Base-by-base conservation (phyloP, 1,140 invertebrate genomes). In the Heliconius congener region DNA sequence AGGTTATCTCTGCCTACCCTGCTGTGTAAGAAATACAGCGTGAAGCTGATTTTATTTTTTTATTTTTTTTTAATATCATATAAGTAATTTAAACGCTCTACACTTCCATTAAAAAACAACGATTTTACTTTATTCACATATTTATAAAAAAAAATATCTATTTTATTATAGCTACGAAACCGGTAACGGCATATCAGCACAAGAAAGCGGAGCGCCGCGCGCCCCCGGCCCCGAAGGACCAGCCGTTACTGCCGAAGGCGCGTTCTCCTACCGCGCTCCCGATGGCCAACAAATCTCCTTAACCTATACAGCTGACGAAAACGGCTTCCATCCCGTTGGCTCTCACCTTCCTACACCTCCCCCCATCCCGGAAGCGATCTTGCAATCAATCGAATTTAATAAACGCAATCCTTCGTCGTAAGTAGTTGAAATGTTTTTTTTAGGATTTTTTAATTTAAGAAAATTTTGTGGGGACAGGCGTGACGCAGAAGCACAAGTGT, bases 301-400 rank as follows among this genome's bases (percentile, higher is more conserved):
- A 39, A 96, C 95, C 9, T 98, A 98, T 95, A 96, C 96, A n/a
- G 97, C 97, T 27, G 97, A 98, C 83, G 97, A 98, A 86, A 96
- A 97, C 81, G 97, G 97, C 18, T 98, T 97, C 94, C 96, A 96
- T 79, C 96, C 97, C 1, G 91, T 96, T 76, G 97, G 97, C 34
- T 96, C 96, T 39, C 97, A 97, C 88, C 91, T 98, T 30, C 97
- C 97, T 57, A 97, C 97, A 3, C 96, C 97, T 19, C 97, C 97
- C 0, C 97, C 97, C 73, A 96, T 97, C 85, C 97, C 97, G 37
- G 95, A 93, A 83, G 94, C 86, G 84, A 95, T 91, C 87, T 93
- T 90, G 55, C 91, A 87, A 80, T 91, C 91, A 23, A 91, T 89
- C 79, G 90, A 90, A 73, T 91, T 91, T 85, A 93, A 93, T 83